These are phyloP conservation scores for Cotesia glomerata DNA, from an alignment of 1,140 invertebrate genomes.

Conservation along the genomic window DNA sequence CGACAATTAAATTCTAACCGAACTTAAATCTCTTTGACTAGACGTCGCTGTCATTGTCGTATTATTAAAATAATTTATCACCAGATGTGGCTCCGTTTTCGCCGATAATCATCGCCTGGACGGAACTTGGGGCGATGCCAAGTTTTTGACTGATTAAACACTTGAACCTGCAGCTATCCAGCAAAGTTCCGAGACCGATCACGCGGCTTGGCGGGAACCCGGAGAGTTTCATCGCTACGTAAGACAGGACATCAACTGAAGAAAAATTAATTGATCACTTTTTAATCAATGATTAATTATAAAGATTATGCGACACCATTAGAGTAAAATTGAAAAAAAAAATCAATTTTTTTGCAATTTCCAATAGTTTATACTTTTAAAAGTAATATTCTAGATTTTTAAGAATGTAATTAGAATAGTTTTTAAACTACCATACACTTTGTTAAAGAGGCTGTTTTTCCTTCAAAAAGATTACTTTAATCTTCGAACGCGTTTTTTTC, in stretches of 20 bases:
- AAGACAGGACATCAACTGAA: slow-evolving; percentile 70
- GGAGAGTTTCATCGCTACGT: slow-evolving; percentile 70
- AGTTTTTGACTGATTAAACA: slow-evolving; percentile 66
- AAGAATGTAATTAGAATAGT: too few species aligned
- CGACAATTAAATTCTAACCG: not conserved
- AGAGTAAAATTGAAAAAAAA: too few species aligned
- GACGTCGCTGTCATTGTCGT: not conserved
- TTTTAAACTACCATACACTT: too few species aligned
- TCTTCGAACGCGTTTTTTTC: not conserved
- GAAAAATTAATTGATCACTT: slow-evolving; percentile 13
- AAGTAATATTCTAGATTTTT: too few species aligned
- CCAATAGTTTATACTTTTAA: too few species aligned
- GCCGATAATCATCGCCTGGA: slow-evolving; percentile 69
- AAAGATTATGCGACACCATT: not conserved
- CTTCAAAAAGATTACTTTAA: too few species aligned
- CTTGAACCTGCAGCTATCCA: slow-evolving; percentile 69
- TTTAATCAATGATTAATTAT: not conserved
- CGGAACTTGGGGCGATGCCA: slow-evolving; percentile 62
- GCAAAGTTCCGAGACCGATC: slow-evolving; percentile 69
- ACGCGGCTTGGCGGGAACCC: slow-evolving; percentile 68
- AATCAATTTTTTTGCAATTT: too few species aligned
- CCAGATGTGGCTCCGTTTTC: slow-evolving; percentile 68
- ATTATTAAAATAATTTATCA: slow-evolving; percentile 38
- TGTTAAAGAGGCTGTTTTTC: too few species aligned
- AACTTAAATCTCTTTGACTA: not conserved